Base-by-base conservation (phyloP, 2,113 vertebrate species). In the Haemorhous mexicanus region DNA sequence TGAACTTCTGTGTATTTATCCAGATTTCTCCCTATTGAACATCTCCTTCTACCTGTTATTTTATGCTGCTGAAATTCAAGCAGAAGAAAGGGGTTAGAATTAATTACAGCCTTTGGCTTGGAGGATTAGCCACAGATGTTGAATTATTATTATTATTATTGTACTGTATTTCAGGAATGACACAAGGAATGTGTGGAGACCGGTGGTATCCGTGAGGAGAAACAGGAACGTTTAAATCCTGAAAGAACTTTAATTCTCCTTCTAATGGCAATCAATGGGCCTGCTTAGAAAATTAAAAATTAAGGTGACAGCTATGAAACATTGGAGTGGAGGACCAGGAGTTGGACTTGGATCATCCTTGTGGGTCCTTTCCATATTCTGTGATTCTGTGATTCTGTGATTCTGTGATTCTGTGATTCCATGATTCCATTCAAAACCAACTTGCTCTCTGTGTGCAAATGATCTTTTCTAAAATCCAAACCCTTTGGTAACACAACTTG, bases 101-200 rank as follows among this genome's bases (percentile, higher is more conserved):
- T 95, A 80, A 95, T 94, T 94, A 84, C 7, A 82, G 83, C 81
- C 91, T 90, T 96, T 93, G 95, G 92, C 97, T 70, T 59, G 66
- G 20, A 72, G 58, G 62, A 82, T 72, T 85, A 93, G 95, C 97
- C 97, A 81, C 96, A 94, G 92, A 94, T 91, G 73, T 81, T 80
- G 94, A 66, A 72, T 39, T 39, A 39, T 96, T 97, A 87, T 94
- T 97, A 85, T 63, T 87, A 46, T 96, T 93, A 90, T 89, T 96
- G 93, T n/a, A 70, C n/a, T 63, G 73, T 80, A 53, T 95, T 96
- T 74, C 63, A 95, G 72, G 80, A 94, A 93, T 88, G 95, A 89
- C 91, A 97, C 91, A 16, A 95, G 82, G 96, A 96, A 97, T 95
- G 93, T 91, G 63, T 66, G 75, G 75, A 93, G 85, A 67, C 41